Base-by-base conservation (phyloP, 2,113 vertebrate species). In the Prinia subflava region DNA sequence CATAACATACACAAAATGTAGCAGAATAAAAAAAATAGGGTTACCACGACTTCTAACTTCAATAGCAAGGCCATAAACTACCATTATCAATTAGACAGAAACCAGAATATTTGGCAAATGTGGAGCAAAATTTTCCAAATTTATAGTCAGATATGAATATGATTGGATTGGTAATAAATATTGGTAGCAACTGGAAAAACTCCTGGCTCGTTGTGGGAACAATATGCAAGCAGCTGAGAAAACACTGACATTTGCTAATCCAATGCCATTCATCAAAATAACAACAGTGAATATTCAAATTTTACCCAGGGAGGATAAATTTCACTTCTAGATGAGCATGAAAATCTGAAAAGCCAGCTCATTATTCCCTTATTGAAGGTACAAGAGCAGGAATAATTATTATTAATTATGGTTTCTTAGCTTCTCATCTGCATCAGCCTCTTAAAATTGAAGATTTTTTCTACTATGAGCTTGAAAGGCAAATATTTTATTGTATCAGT, bases 391-490 rank as follows among this genome's bases (percentile, higher is more conserved):
- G 56, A 23, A 21, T 19, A 44, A 74, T 56, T n/a, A 11, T 18
- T 31, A 11, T 23, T 67, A 41, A 52, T 50, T 13, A 33, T 1
- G 7, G 12, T 47, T 50, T 50, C 15, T 30, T 19, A 68, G 46
- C 1, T 0, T 24, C 67, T 74, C 22, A 46, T 11, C 25, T 64
- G 10, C 56, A 50, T 11, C 30, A 17, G 1, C 4, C 22, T 21
- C 68, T 52, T 39, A 65, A 47, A 77, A 52, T 1, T 5, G 37
- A 73, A 33, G 44, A 27, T 42, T 42, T 35, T 76, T 64, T 31
- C 10, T 19, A 21, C 6, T 21, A 1, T 10, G 33, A 35, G 9
- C 35, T 50, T 33, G 46, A 25, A 53, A 89, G 23, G 14, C 2
- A 60, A 74, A 22, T 6, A 30, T 4, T 74, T 57, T 13, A 37